A percentile compares a stretch with the other conserved stretches of the same genome.
Conservation (phyloP, 1,140 invertebrate genomes). For the Colletes gigas region DNA sequence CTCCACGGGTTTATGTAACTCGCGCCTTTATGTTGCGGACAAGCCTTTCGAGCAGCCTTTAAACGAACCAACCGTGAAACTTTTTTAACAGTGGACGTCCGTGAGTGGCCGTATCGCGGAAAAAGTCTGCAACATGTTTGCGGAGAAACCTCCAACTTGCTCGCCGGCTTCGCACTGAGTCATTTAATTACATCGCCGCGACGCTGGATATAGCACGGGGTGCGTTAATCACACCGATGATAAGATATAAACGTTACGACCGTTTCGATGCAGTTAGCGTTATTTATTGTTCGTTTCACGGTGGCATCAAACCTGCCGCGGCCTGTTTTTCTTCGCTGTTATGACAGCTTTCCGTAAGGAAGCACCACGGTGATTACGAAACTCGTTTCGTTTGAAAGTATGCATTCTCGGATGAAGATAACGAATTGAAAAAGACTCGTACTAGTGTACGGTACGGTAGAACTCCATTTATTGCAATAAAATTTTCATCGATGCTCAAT, state of each 20-base stretch:
- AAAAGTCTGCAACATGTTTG: conserved; percentile 4
- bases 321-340: background rate
- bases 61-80: conserved; percentile 43
- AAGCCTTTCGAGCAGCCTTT: conserved; percentile 28
- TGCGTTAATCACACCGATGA: conserved; percentile 21
- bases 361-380: background rate
- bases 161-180: background rate
- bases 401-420: background rate
- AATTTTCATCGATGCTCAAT: too few relatives aligned
- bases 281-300: conserved; percentile 25
- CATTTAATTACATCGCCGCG: conserved; percentile 25
- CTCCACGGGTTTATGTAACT: conserved; percentile 32
- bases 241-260: conserved; percentile 45
- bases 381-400: conserved; percentile 20
- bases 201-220: background rate
- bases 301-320: background rate
- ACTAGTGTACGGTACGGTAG: background rate
- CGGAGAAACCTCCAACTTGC: background rate
- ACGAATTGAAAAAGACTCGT: background rate
- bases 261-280: background rate
- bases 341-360: background rate
- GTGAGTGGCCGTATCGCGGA: background rate
- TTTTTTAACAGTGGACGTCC: conserved; percentile 12
- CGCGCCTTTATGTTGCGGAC: conserved; percentile 21
- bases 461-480: too few relatives aligned